Percentiles rank a stretch among this genome's conserved stretches.
Evolutionary conservation across 1,140 invertebrate species (phyloP).

Genomic region (Lethrus apterus): DNA sequence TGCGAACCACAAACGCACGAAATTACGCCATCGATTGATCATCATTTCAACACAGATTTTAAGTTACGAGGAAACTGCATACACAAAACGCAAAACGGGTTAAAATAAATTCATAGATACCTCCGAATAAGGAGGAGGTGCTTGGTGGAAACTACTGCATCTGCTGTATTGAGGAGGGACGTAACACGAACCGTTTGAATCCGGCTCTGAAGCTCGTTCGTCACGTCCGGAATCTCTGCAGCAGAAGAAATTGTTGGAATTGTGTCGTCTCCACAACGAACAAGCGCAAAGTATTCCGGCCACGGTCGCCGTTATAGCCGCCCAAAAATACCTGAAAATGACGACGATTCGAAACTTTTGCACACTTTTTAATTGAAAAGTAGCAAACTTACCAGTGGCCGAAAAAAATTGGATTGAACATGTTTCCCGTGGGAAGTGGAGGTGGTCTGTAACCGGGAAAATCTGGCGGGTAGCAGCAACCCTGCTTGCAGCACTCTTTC

Average conservation of each 20-base stretch:
- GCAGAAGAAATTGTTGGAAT: slow-evolving; percentile 46
- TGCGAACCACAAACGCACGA: no score
- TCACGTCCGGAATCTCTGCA: slow-evolving; percentile 35
- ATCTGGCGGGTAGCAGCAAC: slow-evolving; percentile 55
- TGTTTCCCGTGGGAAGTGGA: slow-evolving; percentile 42
- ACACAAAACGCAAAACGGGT: no score
- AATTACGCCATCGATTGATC: no score
- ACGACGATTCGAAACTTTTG: slow-evolving; percentile 20
- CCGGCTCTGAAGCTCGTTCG: slow-evolving; percentile 54
- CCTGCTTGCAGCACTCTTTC: slow-evolving; percentile 60
- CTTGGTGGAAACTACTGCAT: slow-evolving; percentile 69
- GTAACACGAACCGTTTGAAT: slow-evolving; percentile 67
- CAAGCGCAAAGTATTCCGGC: slow-evolving; percentile 57
- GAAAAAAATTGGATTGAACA: slow-evolving; percentile 45
- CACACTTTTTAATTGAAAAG: slow-evolving; percentile 20
- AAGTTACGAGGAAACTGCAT: no score
- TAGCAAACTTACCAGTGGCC: slow-evolving; percentile 43
- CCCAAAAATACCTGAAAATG: slow-evolving; percentile 48
- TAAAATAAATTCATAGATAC: slow-evolving; percentile 41
- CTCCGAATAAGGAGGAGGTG: slow-evolving; percentile 72
- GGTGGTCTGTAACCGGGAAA: slow-evolving; percentile 37
- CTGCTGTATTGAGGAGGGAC: slow-evolving; percentile 69
- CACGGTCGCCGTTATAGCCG: slow-evolving; percentile 50
- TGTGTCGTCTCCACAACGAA: slow-evolving; percentile 53
- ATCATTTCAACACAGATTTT: no score